phyloP scores from a whole-genome alignment of 1,140 invertebrate species.

The Asbolus verrucosus region DNA sequence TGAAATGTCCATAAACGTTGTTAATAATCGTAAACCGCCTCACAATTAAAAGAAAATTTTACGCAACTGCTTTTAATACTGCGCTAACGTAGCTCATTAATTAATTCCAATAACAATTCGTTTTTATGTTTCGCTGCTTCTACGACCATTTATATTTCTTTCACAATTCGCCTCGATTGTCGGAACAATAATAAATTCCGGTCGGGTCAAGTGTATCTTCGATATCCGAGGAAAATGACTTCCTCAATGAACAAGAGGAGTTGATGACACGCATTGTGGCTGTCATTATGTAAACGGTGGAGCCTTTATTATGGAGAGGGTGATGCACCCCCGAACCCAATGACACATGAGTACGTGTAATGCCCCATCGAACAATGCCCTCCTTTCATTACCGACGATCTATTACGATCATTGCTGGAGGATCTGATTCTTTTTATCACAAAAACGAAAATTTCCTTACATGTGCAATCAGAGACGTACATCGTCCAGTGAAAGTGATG shows the following conservation, averaged over 20 bases:
- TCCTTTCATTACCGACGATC: slow-evolving; percentile 8
- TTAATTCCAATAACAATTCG: not conserved
- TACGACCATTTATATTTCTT: too few species aligned
- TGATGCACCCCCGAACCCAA: slow-evolving; percentile 12
- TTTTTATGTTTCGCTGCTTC: not conserved
- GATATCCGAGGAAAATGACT: slow-evolving; percentile 61
- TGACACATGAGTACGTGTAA: slow-evolving; percentile 36
- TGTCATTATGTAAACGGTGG: slow-evolving; percentile 62
- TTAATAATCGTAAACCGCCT: not conserved
- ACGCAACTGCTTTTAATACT: not conserved
- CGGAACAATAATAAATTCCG: slow-evolving; percentile 55
- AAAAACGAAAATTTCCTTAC: too few species aligned
- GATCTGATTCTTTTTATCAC: too few species aligned
- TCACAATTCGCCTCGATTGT: not conserved
- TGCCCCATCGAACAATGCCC: slow-evolving; percentile 15
- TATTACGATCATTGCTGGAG: not conserved
- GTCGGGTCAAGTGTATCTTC: slow-evolving; percentile 59
- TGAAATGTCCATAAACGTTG: not conserved
- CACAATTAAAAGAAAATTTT: not conserved
- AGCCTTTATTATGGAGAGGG: slow-evolving; percentile 57
- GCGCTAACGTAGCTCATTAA: too few species aligned
- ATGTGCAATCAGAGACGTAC: too few species aligned
- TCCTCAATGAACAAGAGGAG: slow-evolving; percentile 61
- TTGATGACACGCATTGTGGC: slow-evolving; percentile 63
- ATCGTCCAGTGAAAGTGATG: too few species aligned